Conservation (phyloP, 2,888 invertebrate genomes). For the Sinelater perroti region DNA sequence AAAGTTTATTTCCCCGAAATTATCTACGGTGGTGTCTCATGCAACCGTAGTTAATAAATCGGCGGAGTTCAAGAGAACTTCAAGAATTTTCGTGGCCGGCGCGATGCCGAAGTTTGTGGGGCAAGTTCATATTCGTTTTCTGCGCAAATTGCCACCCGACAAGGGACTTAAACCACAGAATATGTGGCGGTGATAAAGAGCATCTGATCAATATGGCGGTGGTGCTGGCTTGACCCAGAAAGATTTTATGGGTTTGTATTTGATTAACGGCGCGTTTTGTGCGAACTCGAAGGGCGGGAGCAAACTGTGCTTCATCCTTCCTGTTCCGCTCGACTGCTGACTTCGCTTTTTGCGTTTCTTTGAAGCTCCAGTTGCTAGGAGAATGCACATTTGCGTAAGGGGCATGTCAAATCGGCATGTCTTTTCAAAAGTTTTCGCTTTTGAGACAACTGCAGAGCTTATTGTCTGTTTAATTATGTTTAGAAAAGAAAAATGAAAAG, state of each 20-base stretch:
- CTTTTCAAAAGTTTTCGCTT: no score
- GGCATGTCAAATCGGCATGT: no score
- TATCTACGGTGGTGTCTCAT: no score
- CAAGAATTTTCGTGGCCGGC: no score
- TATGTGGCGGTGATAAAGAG: constrained; percentile 2
- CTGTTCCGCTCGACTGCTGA: constrained; percentile 1
- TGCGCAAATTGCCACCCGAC: constrained; percentile 3
- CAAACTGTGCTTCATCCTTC: constrained; percentile 7
- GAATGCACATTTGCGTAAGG: no score
- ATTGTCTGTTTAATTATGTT: no score
- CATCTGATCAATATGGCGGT: constrained; percentile 12
- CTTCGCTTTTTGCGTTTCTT: constrained; percentile 10
- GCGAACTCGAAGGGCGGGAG: constrained; percentile 1
- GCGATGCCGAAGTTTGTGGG: constrained; percentile 1
- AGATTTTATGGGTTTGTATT: constrained; percentile 17
- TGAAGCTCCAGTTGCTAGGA: neutral
- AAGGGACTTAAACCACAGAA: neutral
- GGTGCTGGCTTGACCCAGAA: constrained; percentile 11
- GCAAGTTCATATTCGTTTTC: neutral
- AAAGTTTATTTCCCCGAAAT: no score
- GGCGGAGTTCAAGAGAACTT: no score
- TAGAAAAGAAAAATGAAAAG: no score
- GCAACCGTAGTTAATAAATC: no score
- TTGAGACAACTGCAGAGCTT: no score
- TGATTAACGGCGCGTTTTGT: constrained; percentile 15